Evolutionary conservation across 2,113 vertebrate genomes (phyloP), one percentile per base, ranked within the genome.

Genomic region (Vidua chalybeata): DNA sequence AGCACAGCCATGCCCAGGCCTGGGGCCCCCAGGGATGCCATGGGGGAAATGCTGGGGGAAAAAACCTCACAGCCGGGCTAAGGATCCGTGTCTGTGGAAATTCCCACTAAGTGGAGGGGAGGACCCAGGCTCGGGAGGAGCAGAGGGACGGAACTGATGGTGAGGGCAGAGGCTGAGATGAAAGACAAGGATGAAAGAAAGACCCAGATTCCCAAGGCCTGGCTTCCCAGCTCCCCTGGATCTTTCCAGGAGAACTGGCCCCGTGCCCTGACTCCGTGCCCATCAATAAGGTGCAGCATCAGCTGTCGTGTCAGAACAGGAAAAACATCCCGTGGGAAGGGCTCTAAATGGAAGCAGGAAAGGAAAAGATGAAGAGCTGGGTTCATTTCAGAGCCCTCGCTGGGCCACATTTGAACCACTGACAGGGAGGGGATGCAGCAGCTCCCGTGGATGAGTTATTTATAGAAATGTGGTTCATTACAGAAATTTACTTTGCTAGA

Each of bases 301-400:
- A 92, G 87, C 82, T 94, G 69, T 86, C 39, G 52, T 66, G 92
- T 35, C 91, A 68, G 92, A 84, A 87, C 94, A 94, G 90, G 95
- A 68, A 72, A 93, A 97, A 89, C 84, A 77, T 22, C 30, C 81
- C 49, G 37, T 22, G 81, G 41, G 82, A 75, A 54, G 88, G 51
- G 35, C 87, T 95, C 93, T 76, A 68, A 74, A 88, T 55, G 82
- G 93, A 84, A 91, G 92, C 55, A 94, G 88, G 94, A 88, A 88
- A 90, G 88, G 90, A 69, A 71, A 86, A 92, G 88, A 89, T n/a
- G 67, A 92, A 91, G 88, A 91, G 67, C 56, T 76, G 45, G 4
- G 89, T 86, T 91, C 73, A 37, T 59, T 95, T 83, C 18, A 87
- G 91, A 76, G 89, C 35, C 95, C 84, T 94, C 39, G 22, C 24